phyloP scores from a whole-genome alignment of 1,140 invertebrate genomes.

The Apis dorsata region DNA sequence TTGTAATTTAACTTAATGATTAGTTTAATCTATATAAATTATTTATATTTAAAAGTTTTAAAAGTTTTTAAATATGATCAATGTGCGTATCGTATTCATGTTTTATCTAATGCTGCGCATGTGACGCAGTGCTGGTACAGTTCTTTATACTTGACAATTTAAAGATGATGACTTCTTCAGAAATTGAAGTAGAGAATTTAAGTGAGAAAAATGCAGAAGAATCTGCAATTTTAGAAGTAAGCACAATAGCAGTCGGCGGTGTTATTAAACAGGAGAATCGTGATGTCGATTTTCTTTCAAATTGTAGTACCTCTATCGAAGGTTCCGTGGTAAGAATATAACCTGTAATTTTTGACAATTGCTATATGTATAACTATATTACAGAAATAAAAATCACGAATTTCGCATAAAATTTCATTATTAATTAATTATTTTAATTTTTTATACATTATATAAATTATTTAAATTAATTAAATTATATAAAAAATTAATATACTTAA shows the following conservation, averaged over 20 bases:
- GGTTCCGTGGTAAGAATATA: slow-evolving; percentile 76
- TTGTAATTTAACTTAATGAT: not conserved
- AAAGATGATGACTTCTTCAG: slow-evolving; percentile 75
- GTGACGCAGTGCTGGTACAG: slow-evolving; percentile 23
- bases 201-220: slow-evolving; percentile 60
- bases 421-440: not conserved
- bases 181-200: slow-evolving; percentile 68
- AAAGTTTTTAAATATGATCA: slow-evolving; percentile 47
- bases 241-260: slow-evolving; percentile 70
- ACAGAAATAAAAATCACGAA: not conserved
- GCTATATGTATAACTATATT: not conserved
- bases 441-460: not conserved
- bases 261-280: slow-evolving; percentile 71
- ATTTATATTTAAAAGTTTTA: not conserved
- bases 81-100: slow-evolving; percentile 9
- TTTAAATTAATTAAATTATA: not conserved
- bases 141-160: slow-evolving; percentile 32
- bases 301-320: slow-evolving; percentile 78
- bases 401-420: not conserved
- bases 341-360: slow-evolving; percentile 40
- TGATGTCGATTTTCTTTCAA: slow-evolving; percentile 76
- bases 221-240: slow-evolving; percentile 74
- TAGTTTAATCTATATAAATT: not conserved
- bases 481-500: no score
- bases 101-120: slow-evolving; percentile 32